These are phyloP conservation scores for Paracentrotus lividus DNA, from an alignment of 53 echinoderm and acorn worm genomes.

Conservation along the genomic window DNA sequence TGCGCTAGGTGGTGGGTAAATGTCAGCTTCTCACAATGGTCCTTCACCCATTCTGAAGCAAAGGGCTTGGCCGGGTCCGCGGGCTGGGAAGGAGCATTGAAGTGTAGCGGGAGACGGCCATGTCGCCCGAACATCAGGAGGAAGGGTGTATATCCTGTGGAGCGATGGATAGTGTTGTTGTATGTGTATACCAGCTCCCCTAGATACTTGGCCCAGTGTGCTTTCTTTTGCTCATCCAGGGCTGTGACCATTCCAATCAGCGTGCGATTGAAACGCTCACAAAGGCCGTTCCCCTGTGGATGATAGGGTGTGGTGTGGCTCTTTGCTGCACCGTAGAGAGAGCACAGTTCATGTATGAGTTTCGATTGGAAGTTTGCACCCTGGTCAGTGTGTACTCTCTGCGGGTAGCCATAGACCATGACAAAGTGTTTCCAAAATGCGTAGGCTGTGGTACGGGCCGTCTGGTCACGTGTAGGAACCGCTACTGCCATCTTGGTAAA, in stretches of 20 bases:
- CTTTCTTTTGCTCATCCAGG: constrained; percentile 54
- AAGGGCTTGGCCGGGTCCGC: no score
- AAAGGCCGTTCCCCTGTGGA: constrained; percentile 33
- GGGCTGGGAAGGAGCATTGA: no score
- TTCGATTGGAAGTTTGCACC: constrained; percentile 71
- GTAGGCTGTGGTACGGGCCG: constrained; percentile 66
- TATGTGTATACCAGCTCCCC: no score
- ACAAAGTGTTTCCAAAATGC: constrained; percentile 75
- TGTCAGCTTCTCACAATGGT: no score
- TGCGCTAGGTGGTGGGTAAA: no score
- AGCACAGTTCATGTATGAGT: constrained; percentile 68
- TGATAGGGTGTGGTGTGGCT: constrained; percentile 64
- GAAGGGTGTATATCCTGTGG: no score
- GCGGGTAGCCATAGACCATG: constrained; percentile 73
- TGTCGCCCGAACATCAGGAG: no score
- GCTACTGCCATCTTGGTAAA: constrained; percentile 76
- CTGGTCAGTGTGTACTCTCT: constrained; percentile 78
- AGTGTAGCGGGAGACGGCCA: no score
- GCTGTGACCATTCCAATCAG: constrained; percentile 70
- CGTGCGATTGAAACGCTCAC: constrained; percentile 70
- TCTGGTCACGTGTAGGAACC: constrained; percentile 24
- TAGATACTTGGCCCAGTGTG: no score
- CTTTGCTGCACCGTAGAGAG: constrained; percentile 58
- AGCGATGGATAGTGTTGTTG: no score
- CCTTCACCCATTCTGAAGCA: no score